Conservation (phyloP, 2,113 vertebrate genomes). For the Centropristis striata region DNA sequence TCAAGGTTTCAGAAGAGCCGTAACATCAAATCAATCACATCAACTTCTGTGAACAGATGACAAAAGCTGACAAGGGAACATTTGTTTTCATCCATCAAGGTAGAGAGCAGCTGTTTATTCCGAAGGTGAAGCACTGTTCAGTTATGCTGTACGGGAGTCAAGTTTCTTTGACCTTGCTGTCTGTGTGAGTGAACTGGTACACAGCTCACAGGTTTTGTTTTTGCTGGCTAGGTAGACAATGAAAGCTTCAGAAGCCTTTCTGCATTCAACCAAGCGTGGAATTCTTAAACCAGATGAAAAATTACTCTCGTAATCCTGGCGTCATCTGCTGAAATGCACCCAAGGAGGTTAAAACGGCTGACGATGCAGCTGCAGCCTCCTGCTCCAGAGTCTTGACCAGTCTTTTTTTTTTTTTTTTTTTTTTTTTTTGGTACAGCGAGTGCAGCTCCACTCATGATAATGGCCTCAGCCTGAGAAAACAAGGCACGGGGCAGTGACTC, state of each 20-base stretch:
- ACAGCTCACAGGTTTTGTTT: constrained; percentile 67
- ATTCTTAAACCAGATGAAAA: constrained; percentile 66
- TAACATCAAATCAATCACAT: constrained; percentile 7
- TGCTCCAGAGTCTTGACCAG: not conserved
- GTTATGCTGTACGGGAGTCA: constrained; percentile 17
- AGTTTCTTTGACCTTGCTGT: constrained; percentile 53
- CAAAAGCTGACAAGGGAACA: not conserved
- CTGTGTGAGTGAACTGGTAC: constrained; percentile 46
- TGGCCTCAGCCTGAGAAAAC: constrained; percentile 4
- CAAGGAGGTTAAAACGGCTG: constrained; percentile 32
- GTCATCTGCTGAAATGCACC: constrained; percentile 33
- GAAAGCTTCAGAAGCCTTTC: constrained; percentile 35
- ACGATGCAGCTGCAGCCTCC: constrained; percentile 34
- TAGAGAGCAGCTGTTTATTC: constrained; percentile 34
- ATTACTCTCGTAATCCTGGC: constrained; percentile 15
- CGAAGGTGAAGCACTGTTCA: constrained; percentile 16
- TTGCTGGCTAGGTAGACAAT: constrained; percentile 49
- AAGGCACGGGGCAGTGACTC: not conserved
- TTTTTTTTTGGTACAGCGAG: not conserved
- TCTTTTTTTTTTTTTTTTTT: not conserved
- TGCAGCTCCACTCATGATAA: constrained; percentile 11
- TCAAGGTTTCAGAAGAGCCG: not conserved
- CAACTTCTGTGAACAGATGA: not conserved
- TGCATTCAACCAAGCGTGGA: constrained; percentile 26
- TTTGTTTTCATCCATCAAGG: constrained; percentile 19